A percentile compares a stretch with the other conserved stretches of the same genome.
phyloP scores from a whole-genome alignment of 2,888 invertebrate species.

The Galeruca laticollis region DNA sequence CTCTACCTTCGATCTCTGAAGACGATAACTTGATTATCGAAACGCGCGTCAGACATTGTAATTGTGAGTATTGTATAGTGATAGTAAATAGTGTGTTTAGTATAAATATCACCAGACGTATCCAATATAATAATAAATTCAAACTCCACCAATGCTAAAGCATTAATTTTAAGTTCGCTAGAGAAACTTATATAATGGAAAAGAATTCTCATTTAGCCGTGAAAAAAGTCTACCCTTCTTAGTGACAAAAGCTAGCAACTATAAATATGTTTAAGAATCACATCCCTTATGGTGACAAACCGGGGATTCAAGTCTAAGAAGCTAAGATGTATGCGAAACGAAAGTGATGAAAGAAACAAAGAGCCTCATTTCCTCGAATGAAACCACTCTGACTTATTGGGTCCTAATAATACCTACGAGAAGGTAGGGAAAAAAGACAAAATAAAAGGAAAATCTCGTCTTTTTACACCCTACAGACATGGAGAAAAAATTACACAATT shows the following conservation, averaged over 20 bases:
- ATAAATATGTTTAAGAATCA: constrained; percentile 5
- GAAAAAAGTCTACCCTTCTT: background rate
- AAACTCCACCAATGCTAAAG: background rate
- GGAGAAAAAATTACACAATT: background rate
- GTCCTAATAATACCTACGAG: constrained; percentile 16
- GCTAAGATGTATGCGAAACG: constrained; percentile 1
- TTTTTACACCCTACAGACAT: background rate
- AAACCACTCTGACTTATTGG: constrained; percentile 31
- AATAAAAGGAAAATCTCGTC: background rate
- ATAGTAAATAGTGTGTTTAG: no score
- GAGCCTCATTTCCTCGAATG: constrained; percentile 14
- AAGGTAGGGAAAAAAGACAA: constrained; percentile 8
- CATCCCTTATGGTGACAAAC: constrained; percentile 12
- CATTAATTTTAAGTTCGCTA: background rate
- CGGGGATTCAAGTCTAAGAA: constrained; percentile 2
- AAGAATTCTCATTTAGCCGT: constrained; percentile 8
- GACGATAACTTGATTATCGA: no score
- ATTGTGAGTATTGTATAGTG: no score
- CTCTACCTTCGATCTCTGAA: no score
- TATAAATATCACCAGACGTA: no score
- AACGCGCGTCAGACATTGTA: no score
- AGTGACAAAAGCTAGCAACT: constrained; percentile 6
- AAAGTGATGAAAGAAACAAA: constrained; percentile 20
- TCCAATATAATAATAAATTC: background rate
- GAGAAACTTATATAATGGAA: constrained; percentile 3